Conservation (phyloP, 2,888 invertebrate species). For the Cloeon dipterum region DNA sequence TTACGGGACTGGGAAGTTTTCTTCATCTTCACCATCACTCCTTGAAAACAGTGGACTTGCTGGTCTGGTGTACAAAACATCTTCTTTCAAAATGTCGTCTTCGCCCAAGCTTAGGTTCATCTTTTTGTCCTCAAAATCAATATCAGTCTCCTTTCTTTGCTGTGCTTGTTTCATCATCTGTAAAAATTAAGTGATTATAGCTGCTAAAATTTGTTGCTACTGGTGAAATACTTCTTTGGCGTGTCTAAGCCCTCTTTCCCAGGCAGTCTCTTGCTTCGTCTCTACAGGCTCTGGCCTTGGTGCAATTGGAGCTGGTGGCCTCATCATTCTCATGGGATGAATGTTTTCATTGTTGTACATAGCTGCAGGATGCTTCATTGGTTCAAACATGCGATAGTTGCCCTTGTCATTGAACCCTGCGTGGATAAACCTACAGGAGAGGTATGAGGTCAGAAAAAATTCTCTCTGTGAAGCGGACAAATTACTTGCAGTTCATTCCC, state of each 20-base stretch:
- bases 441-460: conserved; percentile 5
- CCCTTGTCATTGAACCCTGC: conserved; percentile 92
- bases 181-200: conserved; percentile 6
- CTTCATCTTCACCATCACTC: no score
- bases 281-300: no score
- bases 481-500: conserved; percentile 73
- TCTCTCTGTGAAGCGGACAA: conserved; percentile 4
- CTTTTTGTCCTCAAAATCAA: conserved; percentile 88
- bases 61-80: conserved; percentile 43
- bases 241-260: conserved; percentile 85
- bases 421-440: conserved; percentile 49
- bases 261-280: conserved; percentile 79
- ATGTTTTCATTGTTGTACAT: no score
- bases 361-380: conserved; percentile 54
- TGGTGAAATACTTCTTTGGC: conserved; percentile 94
- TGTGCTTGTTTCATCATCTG: conserved; percentile 68
- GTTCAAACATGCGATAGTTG: conserved; percentile 83
- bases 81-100: conserved; percentile 51
- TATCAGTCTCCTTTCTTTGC: conserved; percentile 81
- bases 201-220: no score
- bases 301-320: no score
- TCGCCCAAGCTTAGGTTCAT: conserved; percentile 64
- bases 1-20: no score
- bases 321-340: no score
- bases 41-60: no score